Evolutionary conservation across 2,888 invertebrate species (phyloP).

Genomic region (Trimorus sp.): DNA sequence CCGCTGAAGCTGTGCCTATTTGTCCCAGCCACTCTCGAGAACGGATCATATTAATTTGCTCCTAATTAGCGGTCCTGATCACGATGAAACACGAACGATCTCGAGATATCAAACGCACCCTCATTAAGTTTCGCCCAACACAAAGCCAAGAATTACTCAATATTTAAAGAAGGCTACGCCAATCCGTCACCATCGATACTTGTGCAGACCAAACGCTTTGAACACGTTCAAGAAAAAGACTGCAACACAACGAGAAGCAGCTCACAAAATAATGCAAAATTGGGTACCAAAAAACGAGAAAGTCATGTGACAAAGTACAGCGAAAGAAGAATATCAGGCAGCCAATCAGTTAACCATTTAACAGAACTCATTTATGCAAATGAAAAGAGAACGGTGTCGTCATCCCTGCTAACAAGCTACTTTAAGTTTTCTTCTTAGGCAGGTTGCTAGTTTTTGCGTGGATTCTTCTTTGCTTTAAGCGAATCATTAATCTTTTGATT

Average conservation of each 20-base stretch:
- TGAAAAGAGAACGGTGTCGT: constrained; percentile 40
- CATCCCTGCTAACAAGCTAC: constrained; percentile 60
- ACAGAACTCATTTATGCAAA: constrained; percentile 58
- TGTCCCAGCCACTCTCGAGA: constrained; percentile 72
- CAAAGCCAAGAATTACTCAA: constrained; percentile 59
- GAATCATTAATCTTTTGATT: constrained; percentile 66
- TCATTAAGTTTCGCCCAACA: constrained; percentile 65
- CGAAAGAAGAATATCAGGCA: constrained; percentile 10
- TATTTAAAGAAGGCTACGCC: constrained; percentile 17
- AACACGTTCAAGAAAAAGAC: no score
- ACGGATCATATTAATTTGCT: constrained; percentile 79
- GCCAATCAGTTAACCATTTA: constrained; percentile 64
- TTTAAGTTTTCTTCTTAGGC: constrained; percentile 31
- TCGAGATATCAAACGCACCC: constrained; percentile 61
- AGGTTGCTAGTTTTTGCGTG: constrained; percentile 28
- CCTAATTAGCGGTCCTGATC: constrained; percentile 77
- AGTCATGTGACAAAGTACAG: neutral
- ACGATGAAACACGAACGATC: constrained; percentile 56
- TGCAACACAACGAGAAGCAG: no score
- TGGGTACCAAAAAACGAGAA: neutral
- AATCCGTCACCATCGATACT: constrained; percentile 30
- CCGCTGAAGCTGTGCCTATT: constrained; percentile 73
- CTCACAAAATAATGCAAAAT: no score
- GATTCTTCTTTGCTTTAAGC: constrained; percentile 52
- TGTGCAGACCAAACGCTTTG: neutral